These are phyloP conservation scores for Circaetus gallicus DNA, from an alignment of 2,113 vertebrate species.

Conservation along the genomic window DNA sequence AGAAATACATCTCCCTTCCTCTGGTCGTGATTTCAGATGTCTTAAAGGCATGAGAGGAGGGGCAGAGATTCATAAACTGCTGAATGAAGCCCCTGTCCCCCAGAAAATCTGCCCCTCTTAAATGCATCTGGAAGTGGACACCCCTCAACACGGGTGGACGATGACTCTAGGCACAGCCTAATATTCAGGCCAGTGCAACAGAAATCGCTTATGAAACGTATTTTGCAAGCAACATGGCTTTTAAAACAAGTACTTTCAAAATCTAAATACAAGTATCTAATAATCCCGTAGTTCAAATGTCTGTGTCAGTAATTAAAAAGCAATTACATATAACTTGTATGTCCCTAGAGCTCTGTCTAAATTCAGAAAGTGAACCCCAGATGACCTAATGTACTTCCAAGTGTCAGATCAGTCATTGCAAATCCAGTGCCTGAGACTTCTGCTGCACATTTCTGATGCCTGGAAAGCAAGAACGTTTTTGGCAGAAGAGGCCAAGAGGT, in stretches of 20 bases:
- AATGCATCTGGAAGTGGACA: neutral
- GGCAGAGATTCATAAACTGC: neutral
- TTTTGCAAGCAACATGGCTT: neutral
- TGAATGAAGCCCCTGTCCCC: neutral
- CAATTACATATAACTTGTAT: neutral
- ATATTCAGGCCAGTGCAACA: neutral
- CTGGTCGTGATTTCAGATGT: neutral
- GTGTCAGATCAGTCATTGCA: conserved; percentile 13
- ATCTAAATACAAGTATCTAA: neutral
- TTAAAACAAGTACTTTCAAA: neutral
- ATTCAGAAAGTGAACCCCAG: conserved; percentile 22
- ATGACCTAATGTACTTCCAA: conserved; percentile 21
- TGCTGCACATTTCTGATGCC: neutral
- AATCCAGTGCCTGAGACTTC: neutral
- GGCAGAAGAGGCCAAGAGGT: neutral
- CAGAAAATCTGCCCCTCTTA: neutral
- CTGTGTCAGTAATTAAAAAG: conserved; percentile 42
- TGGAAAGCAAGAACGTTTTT: neutral
- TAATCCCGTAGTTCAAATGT: neutral
- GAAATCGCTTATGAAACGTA: neutral
- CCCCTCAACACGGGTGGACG: neutral
- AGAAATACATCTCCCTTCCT: neutral
- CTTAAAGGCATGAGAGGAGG: neutral
- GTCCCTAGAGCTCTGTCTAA: conserved; percentile 10
- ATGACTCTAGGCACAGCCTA: neutral